These are phyloP conservation scores for Amphiprion clarkii DNA, from an alignment of 2,797 vertebrate species.

Conservation along the genomic window DNA sequence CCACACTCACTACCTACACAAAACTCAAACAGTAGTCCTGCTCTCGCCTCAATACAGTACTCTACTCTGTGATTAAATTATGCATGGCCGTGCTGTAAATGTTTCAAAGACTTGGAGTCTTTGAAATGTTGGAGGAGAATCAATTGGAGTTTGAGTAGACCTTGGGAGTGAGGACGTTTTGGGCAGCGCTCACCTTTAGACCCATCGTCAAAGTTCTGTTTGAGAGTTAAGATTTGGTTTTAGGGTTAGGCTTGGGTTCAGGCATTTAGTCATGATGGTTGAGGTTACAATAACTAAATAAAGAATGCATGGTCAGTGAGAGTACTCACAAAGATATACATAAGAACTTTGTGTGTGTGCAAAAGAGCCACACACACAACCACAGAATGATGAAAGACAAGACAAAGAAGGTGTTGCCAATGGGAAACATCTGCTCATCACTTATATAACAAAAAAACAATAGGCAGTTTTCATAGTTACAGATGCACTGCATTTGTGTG, in stretches of 20 bases:
- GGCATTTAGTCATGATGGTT: too few relatives aligned
- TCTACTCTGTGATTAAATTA: conserved; percentile 68
- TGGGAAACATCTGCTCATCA: conserved; percentile 78
- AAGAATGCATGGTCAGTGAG: not conserved
- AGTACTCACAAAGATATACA: not conserved
- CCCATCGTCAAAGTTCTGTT: too few relatives aligned
- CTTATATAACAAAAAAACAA: conserved; percentile 72
- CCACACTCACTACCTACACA: conserved; percentile 28
- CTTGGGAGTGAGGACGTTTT: not conserved
- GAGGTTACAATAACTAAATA: too few relatives aligned
- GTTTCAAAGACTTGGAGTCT: conserved; percentile 67
- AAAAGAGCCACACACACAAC: not conserved
- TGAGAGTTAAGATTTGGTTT: conserved; percentile 1
- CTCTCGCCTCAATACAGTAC: conserved; percentile 35
- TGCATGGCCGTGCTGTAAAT: conserved; percentile 75
- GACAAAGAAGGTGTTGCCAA: conserved; percentile 51
- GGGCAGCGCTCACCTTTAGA: not conserved
- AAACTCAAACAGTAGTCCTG: conserved; percentile 51
- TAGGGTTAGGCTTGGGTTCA: not conserved
- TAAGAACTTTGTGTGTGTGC: conserved; percentile 9
- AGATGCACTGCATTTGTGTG: conserved; percentile 19
- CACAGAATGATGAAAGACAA: conserved; percentile 48
- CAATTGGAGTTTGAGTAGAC: not conserved
- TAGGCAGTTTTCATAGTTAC: conserved; percentile 57
- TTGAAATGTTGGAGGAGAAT: not conserved